A percentile compares a stretch with the other conserved stretches of the same genome.
Evolutionary conservation across 2,113 vertebrate genomes (phyloP).

Genomic region (Laticauda colubrina): DNA sequence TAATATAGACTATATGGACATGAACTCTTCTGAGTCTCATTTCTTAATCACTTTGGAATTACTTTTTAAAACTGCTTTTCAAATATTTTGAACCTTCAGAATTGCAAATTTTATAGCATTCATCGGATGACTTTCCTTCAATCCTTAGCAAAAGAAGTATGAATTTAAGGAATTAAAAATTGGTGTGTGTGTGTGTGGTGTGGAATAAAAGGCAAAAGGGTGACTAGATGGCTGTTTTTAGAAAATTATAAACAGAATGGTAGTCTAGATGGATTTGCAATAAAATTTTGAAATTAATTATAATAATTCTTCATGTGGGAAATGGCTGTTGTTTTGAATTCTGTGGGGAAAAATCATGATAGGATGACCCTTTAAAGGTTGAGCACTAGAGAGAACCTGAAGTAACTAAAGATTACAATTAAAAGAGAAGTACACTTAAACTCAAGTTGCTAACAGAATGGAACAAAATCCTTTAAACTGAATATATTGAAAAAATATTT

Average conservation of each 20-base stretch:
- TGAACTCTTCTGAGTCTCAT: background rate
- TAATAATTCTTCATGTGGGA: background rate
- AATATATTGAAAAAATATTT: background rate
- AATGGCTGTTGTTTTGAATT: background rate
- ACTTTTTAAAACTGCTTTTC: background rate
- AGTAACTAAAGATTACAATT: background rate
- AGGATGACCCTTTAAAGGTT: background rate
- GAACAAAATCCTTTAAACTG: background rate
- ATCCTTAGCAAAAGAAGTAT: background rate
- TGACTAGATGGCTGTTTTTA: background rate
- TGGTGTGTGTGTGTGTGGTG: background rate
- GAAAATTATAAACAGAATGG: background rate
- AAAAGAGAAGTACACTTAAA: background rate
- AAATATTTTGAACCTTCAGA: background rate
- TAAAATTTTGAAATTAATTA: background rate
- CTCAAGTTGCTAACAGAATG: background rate
- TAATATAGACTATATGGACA: background rate
- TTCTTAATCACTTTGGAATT: background rate
- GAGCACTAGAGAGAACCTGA: background rate
- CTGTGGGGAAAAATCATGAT: background rate
- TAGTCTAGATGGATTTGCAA: background rate
- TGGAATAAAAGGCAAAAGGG: background rate
- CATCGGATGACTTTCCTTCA: background rate
- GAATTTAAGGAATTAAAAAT: background rate
- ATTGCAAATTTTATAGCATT: background rate